phyloP scores from a whole-genome alignment of 2,797 vertebrate species.

The Craterocephalus amniculus region DNA sequence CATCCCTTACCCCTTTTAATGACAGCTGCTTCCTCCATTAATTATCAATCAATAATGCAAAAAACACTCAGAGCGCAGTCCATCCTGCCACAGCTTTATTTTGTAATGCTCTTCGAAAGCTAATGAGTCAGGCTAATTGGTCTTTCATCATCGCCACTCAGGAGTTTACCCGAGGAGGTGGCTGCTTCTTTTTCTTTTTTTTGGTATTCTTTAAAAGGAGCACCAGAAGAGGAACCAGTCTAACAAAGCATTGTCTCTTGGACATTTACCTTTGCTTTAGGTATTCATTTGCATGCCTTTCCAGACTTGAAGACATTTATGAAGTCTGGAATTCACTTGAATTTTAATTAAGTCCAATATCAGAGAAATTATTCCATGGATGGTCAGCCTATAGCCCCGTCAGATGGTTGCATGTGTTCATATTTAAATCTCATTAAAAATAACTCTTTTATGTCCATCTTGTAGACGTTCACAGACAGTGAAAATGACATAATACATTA shows the following conservation, averaged over 20 bases:
- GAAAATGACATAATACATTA: background rate
- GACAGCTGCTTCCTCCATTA: conserved; percentile 80
- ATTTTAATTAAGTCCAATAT: background rate
- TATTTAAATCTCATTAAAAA: background rate
- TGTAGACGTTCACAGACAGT: background rate
- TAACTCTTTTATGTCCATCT: background rate
- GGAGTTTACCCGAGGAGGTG: conserved; percentile 71
- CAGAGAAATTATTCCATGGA: background rate
- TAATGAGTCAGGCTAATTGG: conserved; percentile 80
- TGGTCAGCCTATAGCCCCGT: background rate
- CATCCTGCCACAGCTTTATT: conserved; percentile 74
- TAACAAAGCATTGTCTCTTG: background rate
- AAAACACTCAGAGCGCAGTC: conserved; percentile 68
- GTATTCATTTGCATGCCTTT: background rate
- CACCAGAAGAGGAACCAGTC: conserved; percentile 43
- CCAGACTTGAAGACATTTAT: background rate
- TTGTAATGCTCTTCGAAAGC: conserved; percentile 73
- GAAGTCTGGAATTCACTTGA: background rate
- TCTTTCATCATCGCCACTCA: conserved; percentile 68
- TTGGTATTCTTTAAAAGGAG: conserved; percentile 25
- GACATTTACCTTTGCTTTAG: background rate
- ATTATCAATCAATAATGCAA: conserved; percentile 80
- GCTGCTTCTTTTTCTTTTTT: conserved; percentile 12
- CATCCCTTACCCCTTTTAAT: conserved; percentile 70
- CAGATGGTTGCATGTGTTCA: background rate